Evolutionary conservation across 1,140 invertebrate species (phyloP), one percentile per base, ranked within the genome.

Genomic region (Trissolcus basalis): DNA sequence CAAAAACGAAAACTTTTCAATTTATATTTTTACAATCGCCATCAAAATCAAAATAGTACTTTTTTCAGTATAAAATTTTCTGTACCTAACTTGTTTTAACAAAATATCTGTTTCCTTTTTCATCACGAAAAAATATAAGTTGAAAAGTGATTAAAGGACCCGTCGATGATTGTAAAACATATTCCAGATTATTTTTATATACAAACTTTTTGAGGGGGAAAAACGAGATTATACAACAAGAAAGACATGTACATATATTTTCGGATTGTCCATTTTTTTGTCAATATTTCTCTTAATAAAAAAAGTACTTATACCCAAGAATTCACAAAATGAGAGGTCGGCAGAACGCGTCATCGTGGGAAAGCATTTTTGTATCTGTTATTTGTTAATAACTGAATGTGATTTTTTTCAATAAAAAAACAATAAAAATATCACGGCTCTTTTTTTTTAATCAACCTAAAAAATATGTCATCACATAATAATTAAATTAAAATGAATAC

Each of bases 171-270:
- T 85, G 77, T 84, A 83, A 60, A 75, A n/a, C 73, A 77, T 80
- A 59, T 54, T 78, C 59, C 78, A 81, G 63, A 83, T 81, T 86
- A 86, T 85, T 86, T 86, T 86, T 86, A 77, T 86, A 86, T n/a
- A n/a, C n/a, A 77, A 74, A 68, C 79, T 82, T 83, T 86, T 86
- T 51, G 59, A 74, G 69, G 55, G 69, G 77, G 64, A 39, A n/a
- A n/a, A 35, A 69, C 69, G 76, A 72, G 76, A 67, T 77, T 64
- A 58, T 63, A 64, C 47, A 59, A 39, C 9, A 39, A 11, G 9
- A 11, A 39, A n/a, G 9, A 58, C 5, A 60, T 60, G 68, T 79
- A 55, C 39, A 74, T 84, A 82, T 84, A 83, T 83, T 85, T 85
- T 83, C 78, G 75, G 73, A 81, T 81, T 58, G 27, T 54, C 78